Base-by-base conservation (phyloP, 2,888 invertebrate species). In the Homarus gammarus region DNA sequence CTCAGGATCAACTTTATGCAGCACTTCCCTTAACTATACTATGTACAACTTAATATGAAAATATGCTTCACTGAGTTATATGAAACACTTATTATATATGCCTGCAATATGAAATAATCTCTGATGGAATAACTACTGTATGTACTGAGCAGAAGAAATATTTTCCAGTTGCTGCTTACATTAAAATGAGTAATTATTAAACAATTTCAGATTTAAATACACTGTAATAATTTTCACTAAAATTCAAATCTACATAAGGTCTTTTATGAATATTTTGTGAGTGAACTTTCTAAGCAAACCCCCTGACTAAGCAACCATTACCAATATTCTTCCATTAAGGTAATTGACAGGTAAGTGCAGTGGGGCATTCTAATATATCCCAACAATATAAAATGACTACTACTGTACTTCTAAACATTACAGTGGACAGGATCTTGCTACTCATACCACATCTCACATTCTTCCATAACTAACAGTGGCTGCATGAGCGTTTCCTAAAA, bases 21-120 rank as follows among this genome's bases (percentile, higher is more conserved):
- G 6, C 6, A 64, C 64, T 64, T 64, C 12, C 27, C 3, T 27
- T 31, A 27, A 22, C 64, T 27, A 27, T 27, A 27, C 31, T 64
- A n/a, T 64, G 64, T 64, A 64, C 64, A 64, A 64, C 64, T 64
- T 22, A 64, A 64, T 64, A 64, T 64, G 64, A 64, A 64, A 64
- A 64, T 64, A 64, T 64, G 64, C 31, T 27, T 64, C 64, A 64
- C 31, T 27, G 31, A 64, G 64, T 27, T 64, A 64, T 64, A 64
- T 64, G 56, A 56, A 27, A 64, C 64, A 64, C 31, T 27, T 22
- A 27, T 27, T 27, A 27, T 27, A 6, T 64, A 64, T 27, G 31
- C 31, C 31, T 64, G 31, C 27, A 64, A 27, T 64, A 27, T 64
- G 27, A 64, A 64, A 64, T 64, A 64, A 64, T 64, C 64, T 64